Evolutionary conservation across 37 sponge, comb jelly and placozoan genomes (phyloP).

Genomic region (Ianthella basta): DNA sequence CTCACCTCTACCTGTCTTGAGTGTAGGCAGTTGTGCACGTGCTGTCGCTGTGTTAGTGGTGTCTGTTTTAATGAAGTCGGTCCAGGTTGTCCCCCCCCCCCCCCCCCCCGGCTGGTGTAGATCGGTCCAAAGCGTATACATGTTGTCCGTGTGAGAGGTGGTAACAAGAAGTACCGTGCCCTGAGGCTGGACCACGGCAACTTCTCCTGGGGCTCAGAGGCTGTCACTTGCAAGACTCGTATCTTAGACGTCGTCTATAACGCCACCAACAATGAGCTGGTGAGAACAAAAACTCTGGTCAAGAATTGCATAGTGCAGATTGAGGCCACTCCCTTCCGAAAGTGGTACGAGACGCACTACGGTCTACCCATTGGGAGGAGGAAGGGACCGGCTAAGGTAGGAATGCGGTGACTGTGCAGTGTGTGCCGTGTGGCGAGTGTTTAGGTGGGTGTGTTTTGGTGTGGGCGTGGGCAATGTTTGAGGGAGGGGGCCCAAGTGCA

Average conservation of each 20-base stretch:
- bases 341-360: conserved; percentile 97
- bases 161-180: conserved; percentile 88
- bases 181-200: conserved; percentile 92
- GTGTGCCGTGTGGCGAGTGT: background rate
- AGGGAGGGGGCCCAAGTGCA: too few relatives aligned
- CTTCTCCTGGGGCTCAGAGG: conserved; percentile 97
- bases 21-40: too few relatives aligned
- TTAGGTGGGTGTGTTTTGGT: background rate
- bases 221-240: conserved; percentile 81
- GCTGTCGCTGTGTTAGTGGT: too few relatives aligned
- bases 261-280: conserved; percentile 99
- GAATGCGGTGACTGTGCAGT: background rate
- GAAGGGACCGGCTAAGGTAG: conserved; percentile 48
- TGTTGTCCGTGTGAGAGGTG: conserved; percentile 87
- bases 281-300: conserved; percentile 98
- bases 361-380: conserved; percentile 87
- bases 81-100: background rate
- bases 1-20: too few relatives aligned
- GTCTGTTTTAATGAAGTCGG: too few relatives aligned
- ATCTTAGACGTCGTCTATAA: conserved; percentile 98
- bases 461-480: too few relatives aligned
- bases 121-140: conserved; percentile 90
- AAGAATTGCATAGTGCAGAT: conserved; percentile 96
- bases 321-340: conserved; percentile 93
- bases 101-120: conserved; percentile 38